Base-by-base conservation (phyloP, 1,140 invertebrate species). In the Hycleus phaleratus region DNA sequence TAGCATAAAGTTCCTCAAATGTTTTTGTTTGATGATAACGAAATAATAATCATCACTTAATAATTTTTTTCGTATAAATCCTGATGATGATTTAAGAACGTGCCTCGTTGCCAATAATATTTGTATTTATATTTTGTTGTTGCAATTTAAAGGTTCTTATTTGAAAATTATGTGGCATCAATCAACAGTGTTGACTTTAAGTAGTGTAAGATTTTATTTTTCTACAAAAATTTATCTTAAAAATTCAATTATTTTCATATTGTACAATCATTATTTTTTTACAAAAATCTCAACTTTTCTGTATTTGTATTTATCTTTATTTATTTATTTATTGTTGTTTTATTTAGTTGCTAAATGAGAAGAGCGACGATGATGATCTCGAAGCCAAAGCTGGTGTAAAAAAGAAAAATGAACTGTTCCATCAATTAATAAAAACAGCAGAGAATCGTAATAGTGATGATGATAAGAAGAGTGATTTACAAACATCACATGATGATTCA, bases 301-400 rank as follows among this genome's bases (percentile, higher is more conserved):
- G 32, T 32, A 32, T 32, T 32, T 32, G 4, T 32, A 32, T 32
- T 32, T 18, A 18, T 18, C 1, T 18, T 25, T 24, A 48, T 3
- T 26, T n/a, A 49, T 56, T 42, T 58, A n/a, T 46, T 46, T 10
- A 24, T 26, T 12, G 26, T 38, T 6, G 10, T 46, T n/a, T 18
- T 77, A 18, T 18, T 18, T 72, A 93, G 88, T 81, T 94, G 68
- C 76, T 95, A 26, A 93, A 92, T 69, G 87, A 90, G 54, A 89
- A 87, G 73, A 86, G 82, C 47, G 88, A 93, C 60, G 87, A 90
- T 61, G 88, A 91, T 62, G 82, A 84, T 60, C 75, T 85, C 39
- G 83, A 86, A 66, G 74, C 78, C 52, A 74, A 80, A 62, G 76
- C 73, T 32, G 79, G 78, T 48, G 68, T 81, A 26, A 83, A 85